Evolutionary conservation across 2,113 vertebrate species (phyloP).

Genomic region (Erythrocercus mccallii): DNA sequence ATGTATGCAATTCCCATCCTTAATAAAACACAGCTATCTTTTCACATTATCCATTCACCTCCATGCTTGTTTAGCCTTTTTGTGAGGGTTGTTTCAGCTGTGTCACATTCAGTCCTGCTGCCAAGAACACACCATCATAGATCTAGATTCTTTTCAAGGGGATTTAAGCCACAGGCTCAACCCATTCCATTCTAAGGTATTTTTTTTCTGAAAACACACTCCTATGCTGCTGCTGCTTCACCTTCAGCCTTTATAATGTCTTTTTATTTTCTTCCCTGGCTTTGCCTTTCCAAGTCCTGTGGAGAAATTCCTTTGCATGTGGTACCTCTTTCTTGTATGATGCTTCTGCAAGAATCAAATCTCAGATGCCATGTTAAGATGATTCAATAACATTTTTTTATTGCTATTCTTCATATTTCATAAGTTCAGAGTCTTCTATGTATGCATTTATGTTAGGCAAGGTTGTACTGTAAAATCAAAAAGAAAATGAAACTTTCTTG

Average conservation of each 20-base stretch:
- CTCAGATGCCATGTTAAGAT: not conserved
- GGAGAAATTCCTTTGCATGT: not conserved
- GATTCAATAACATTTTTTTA: not conserved
- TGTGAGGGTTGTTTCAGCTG: not conserved
- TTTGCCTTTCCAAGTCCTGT: not conserved
- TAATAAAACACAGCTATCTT: not conserved
- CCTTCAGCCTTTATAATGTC: not conserved
- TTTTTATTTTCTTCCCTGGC: not conserved
- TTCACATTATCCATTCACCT: accelerated
- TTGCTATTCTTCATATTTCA: not conserved
- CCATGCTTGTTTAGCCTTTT: accelerated
- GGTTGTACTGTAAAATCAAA: not conserved
- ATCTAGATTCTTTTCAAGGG: not conserved
- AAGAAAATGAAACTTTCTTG: not conserved
- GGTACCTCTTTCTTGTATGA: not conserved
- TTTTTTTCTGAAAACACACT: not conserved
- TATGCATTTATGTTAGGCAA: not conserved
- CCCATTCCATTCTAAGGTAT: not conserved
- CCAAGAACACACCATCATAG: not conserved
- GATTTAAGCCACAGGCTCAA: not conserved
- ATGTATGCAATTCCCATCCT: not conserved
- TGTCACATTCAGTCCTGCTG: not conserved
- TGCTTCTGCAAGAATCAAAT: not conserved
- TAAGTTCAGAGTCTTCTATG: not conserved
- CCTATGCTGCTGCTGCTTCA: not conserved